Evolutionary conservation across 2,888 invertebrate species (phyloP), one percentile per base, ranked within the genome.

Genomic region (Hydraecia micacea): DNA sequence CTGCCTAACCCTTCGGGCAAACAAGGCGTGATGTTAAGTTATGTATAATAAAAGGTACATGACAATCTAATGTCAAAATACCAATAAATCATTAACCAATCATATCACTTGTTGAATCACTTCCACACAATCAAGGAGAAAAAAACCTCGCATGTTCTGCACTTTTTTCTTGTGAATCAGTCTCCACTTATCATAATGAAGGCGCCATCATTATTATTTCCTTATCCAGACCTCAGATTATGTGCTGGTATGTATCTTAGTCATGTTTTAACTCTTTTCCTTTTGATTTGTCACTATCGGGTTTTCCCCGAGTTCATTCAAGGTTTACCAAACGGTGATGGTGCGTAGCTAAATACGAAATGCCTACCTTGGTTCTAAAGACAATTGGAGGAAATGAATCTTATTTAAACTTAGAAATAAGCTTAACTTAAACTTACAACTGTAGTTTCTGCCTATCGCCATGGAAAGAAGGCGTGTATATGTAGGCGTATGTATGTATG

Each of bases 121-220:
- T 42, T 28, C 25, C 25, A 58, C 15, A 25, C 3, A 36, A n/a
- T 15, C n/a, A 42, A 42, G n/a, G n/a, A 55, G 62, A 75, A 55
- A 74, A 69, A 32, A 25, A 28, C 42, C 0, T 46, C 13, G 4
- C 18, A 18, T 39, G 21, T 13, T 42, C 18, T 18, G 9, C 13
- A 46, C 1, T 73, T 79, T 42, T 60, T 60, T 60, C 60, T 7
- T 25, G 13, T 81, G 79, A 79, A 11, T 81, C 79, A 73, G 11
- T 5, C n/a, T 0, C n/a, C 21, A 36, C 32, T 60, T 42, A 72
- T 39, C 25, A 25, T 80, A 55, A 66, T 58, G 8, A 32, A 52
- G 58, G 81, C 79, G 79, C 79, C 79, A 79, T 21, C 52, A 42
- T 81, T 73, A 32, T 52, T 52, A 18, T 79, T 79, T 81, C 81